A percentile compares a stretch with the other conserved stretches of the same genome.
phyloP scores from a whole-genome alignment of 2,113 vertebrate genomes.

The Chauna torquata region DNA sequence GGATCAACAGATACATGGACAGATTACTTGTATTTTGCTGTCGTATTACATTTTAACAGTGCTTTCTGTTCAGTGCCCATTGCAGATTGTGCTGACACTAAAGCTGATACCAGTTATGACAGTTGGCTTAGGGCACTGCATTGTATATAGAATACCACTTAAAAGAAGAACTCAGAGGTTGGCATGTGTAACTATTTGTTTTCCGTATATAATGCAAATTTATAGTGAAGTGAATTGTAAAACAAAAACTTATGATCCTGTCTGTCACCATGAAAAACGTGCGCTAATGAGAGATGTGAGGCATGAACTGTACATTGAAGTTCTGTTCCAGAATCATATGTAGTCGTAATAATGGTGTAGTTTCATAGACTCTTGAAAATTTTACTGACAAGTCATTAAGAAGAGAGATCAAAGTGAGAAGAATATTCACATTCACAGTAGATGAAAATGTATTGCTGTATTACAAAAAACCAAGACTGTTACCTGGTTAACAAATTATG shows the following conservation, averaged over 20 bases:
- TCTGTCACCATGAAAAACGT: too few relatives aligned
- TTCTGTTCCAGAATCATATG: neutral
- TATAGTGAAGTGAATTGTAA: too few relatives aligned
- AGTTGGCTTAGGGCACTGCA: neutral
- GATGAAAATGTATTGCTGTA: neutral
- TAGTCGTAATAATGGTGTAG: neutral
- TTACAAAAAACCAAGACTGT: neutral
- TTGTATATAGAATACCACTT: neutral
- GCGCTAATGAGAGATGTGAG: too few relatives aligned
- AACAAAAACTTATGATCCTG: too few relatives aligned
- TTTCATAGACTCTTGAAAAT: neutral
- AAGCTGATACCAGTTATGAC: neutral
- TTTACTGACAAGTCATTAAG: neutral
- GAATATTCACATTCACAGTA: neutral
- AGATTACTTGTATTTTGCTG: neutral
- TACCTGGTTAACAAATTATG: neutral
- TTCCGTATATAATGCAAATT: neutral
- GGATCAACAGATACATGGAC: neutral
- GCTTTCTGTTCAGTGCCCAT: neutral
- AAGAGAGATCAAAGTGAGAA: neutral
- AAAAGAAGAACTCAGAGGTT: neutral
- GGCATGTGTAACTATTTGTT: neutral
- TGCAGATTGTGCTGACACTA: neutral
- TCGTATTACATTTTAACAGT: neutral
- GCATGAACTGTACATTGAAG: too few relatives aligned